Base-by-base conservation (phyloP, 2,888 invertebrate species). In the Melikaiella ostensackeni region DNA sequence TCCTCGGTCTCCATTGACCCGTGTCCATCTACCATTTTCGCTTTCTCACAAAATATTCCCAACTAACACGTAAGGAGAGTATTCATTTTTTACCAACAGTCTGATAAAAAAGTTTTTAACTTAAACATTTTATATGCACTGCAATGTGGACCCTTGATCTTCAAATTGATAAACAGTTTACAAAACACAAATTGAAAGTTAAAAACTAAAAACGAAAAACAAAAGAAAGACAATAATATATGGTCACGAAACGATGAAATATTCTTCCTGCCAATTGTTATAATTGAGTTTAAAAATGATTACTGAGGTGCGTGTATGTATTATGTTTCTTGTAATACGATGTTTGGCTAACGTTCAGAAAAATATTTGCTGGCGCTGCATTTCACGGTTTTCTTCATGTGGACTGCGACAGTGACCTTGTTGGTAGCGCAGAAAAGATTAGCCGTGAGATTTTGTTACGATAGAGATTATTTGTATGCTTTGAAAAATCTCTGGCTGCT, bases 11-110 rank as follows among this genome's bases (percentile, higher is more conserved):
- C 83, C 81, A 80, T 77, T 63, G 85, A 81, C 74, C 84, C 85
- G 81, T 84, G 83, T 81, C 84, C 87, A 80, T 87, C 84, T 42
- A 85, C 82, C 86, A 86, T 86, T 46, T 78, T 83, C 74, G 82
- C 11, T 75, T 57, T 74, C 27, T 77, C 79, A 62, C 75, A 21
- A 74, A 76, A 76, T 74, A 50, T 57, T 63, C 6, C 27, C 50
- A 30, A 50, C 70, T 50, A 70, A 50, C 27, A 50, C 9, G 30
- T 11, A 27, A 27, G 5, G 11, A 70, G 27, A 70, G 9, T 50
- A n/a, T 50, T 70, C 21, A n/a, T 50, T 50, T 30, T 33, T 30
- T n/a, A 46, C 11, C 38, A 1, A 27, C 30, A n/a, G 13, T n/a
- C 50, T 11, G n/a, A 21, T 11, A 9, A 70, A 2, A 33, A n/a